Percentiles rank a stretch among this genome's conserved stretches.
Conservation (phyloP, 2,797 vertebrate genomes). For the Discoglossus pictus region DNA sequence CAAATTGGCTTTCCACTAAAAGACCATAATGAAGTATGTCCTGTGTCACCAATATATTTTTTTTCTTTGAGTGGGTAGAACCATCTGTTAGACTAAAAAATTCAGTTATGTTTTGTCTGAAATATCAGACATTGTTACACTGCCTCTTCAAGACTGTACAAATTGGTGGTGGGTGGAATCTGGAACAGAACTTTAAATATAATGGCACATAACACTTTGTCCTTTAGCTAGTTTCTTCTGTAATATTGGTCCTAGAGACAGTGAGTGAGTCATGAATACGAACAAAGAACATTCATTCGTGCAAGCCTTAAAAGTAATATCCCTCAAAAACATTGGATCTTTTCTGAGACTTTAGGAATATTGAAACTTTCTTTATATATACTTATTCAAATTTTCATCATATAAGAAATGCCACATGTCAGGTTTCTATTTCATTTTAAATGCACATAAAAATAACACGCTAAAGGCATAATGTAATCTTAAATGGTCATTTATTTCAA, state of each 20-base stretch:
- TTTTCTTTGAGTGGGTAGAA: constrained; percentile 33
- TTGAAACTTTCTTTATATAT: too few species aligned
- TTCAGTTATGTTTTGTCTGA: constrained; percentile 49
- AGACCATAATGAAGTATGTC: constrained; percentile 46
- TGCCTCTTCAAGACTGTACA: constrained; percentile 43
- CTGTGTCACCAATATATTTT: constrained; percentile 27
- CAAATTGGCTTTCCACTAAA: constrained; percentile 16
- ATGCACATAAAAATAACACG: too few species aligned
- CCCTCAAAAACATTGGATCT: too few species aligned
- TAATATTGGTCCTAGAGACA: constrained; percentile 35
- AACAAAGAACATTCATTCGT: background rate
- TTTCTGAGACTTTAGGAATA: too few species aligned
- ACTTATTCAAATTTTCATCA: too few species aligned
- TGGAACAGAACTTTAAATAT: constrained; percentile 42
- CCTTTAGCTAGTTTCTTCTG: constrained; percentile 37
- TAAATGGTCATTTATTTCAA: too few species aligned
- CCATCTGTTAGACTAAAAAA: constrained; percentile 47
- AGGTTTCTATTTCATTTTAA: too few species aligned
- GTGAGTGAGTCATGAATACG: constrained; percentile 12
- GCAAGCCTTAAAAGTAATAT: background rate
- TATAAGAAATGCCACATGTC: too few species aligned
- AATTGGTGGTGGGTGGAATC: constrained; percentile 31
- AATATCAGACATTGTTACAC: constrained; percentile 50
- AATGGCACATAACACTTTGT: constrained; percentile 43
- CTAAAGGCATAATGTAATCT: too few species aligned